Conservation (phyloP, 1,140 invertebrate species). For the Drosophila paulistorum region DNA sequence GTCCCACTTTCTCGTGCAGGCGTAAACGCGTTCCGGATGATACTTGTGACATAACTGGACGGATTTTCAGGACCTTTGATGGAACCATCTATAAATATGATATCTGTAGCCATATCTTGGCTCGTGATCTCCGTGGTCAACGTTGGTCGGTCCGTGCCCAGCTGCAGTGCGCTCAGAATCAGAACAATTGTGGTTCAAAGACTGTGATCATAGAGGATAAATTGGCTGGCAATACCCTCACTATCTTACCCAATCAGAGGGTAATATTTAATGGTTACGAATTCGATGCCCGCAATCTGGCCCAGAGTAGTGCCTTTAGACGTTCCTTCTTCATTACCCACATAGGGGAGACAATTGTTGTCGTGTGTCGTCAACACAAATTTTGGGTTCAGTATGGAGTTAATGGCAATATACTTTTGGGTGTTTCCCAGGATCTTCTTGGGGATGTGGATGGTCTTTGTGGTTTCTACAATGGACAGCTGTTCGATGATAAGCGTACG, state of each 20-base stretch:
- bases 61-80: conserved; percentile 91
- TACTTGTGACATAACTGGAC: conserved; percentile 89
- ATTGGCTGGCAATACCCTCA: too few species aligned
- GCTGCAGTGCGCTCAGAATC: conserved; percentile 73
- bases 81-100: conserved; percentile 90
- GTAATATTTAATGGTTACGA: too few species aligned
- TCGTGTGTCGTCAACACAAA: conserved; percentile 82
- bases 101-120: conserved; percentile 90
- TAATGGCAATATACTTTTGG: conserved; percentile 87
- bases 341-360: conserved; percentile 85
- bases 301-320: too few species aligned
- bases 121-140: conserved; percentile 85
- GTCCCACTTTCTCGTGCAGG: conserved; percentile 85
- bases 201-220: too few species aligned
- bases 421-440: conserved; percentile 86
- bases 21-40: conserved; percentile 85
- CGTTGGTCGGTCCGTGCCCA: conserved; percentile 86
- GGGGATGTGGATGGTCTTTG: conserved; percentile 90
- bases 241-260: too few species aligned
- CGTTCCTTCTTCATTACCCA: neutral
- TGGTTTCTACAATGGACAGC: conserved; percentile 88
- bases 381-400: conserved; percentile 67
- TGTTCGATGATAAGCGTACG: conserved; percentile 87
- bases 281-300: too few species aligned
- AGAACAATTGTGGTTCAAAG: too few species aligned